Evolutionary conservation across 2,888 invertebrate genomes (phyloP).

Genomic region (Drosophila paracracens): DNA sequence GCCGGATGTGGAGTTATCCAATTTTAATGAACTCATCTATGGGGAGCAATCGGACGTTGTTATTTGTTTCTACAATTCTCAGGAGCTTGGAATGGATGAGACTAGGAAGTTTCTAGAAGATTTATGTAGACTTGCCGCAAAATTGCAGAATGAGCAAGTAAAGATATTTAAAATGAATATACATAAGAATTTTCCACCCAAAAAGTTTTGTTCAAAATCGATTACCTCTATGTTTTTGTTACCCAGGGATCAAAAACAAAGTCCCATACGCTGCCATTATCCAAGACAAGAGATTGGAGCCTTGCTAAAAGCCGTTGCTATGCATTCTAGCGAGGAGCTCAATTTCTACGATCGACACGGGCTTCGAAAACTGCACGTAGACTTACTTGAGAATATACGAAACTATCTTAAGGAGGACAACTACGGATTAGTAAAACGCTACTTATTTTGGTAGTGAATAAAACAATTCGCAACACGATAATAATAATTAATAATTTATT

Average conservation of each 20-base stretch:
- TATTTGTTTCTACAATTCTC: constrained; percentile 42
- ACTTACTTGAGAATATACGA: constrained; percentile 29
- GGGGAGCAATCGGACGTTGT: constrained; percentile 33
- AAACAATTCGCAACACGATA: neutral
- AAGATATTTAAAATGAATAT: constrained; percentile 55
- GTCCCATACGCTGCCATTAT: constrained; percentile 35
- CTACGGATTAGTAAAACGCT: neutral
- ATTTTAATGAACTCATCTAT: constrained; percentile 51
- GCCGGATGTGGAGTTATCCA: constrained; percentile 40
- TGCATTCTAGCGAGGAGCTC: constrained; percentile 36
- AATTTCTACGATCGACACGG: constrained; percentile 37
- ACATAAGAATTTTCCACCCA: constrained; percentile 25
- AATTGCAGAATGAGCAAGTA: constrained; percentile 42
- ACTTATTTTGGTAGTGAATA: neutral
- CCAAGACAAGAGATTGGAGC: neutral
- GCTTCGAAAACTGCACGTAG: constrained; percentile 19
- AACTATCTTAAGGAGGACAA: constrained; percentile 11
- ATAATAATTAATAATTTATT: neutral
- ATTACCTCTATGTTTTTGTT: constrained; percentile 43
- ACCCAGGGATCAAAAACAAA: constrained; percentile 28
- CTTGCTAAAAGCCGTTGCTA: constrained; percentile 41
- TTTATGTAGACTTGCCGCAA: constrained; percentile 21
- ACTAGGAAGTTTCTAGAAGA: constrained; percentile 2
- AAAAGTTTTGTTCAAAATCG: constrained; percentile 39
- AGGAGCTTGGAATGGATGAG: neutral